phyloP scores from a whole-genome alignment of 2,113 vertebrate species.

The Oncorhynchus nerka region DNA sequence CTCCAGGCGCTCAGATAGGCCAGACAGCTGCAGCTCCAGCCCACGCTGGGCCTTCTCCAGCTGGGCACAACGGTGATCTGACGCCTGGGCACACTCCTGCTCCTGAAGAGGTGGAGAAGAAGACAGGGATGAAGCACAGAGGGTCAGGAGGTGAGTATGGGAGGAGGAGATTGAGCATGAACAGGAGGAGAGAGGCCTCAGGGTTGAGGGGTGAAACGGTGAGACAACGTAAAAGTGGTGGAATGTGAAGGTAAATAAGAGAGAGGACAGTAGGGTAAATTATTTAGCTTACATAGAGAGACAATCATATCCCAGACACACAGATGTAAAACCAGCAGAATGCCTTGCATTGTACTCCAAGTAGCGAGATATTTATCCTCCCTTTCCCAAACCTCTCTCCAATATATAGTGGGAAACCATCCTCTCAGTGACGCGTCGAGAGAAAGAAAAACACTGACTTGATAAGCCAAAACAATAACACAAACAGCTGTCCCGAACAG shows the following conservation, averaged over 20 bases:
- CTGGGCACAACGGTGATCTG: slow-evolving; percentile 66
- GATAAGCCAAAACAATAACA: slow-evolving; percentile 47
- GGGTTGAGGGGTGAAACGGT: not conserved
- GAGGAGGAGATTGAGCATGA: not conserved
- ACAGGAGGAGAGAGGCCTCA: not conserved
- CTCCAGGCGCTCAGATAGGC: slow-evolving; percentile 67
- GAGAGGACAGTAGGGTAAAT: too few relatives aligned
- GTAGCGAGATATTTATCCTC: slow-evolving; percentile 13
- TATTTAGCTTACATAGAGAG: not conserved
- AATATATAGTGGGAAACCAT: slow-evolving; percentile 27
- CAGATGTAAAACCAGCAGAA: not conserved
- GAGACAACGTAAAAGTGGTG: not conserved
- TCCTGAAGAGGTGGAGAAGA: slow-evolving; percentile 54
- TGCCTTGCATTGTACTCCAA: not conserved
- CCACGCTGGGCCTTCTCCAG: slow-evolving; percentile 65
- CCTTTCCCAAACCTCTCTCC: slow-evolving; percentile 21
- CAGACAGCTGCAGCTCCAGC: slow-evolving; percentile 68
- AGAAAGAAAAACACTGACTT: slow-evolving; percentile 23
- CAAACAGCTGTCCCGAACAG: slow-evolving; percentile 44
- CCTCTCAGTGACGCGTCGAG: slow-evolving; percentile 22
- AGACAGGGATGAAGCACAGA: not conserved
- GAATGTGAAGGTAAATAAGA: not conserved
- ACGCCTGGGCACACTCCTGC: slow-evolving; percentile 64
- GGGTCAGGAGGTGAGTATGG: not conserved
- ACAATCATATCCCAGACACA: slow-evolving; percentile 37